Evolutionary conservation across 2,797 vertebrate species (phyloP).

Genomic region (Lagocephalus sceleratus): DNA sequence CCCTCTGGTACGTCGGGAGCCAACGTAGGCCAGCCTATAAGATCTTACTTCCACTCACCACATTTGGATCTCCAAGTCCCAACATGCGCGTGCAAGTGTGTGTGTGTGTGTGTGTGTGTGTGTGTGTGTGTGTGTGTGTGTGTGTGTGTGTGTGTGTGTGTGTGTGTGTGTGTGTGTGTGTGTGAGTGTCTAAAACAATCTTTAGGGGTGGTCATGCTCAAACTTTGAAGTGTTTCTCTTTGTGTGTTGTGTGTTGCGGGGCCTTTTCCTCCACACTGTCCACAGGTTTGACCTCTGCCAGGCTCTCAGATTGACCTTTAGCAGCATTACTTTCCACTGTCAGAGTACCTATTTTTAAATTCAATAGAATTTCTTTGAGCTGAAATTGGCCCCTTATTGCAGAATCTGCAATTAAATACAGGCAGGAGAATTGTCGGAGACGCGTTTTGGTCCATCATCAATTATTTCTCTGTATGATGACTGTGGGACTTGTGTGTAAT

Average conservation of each 20-base stretch:
- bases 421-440: too few relatives aligned
- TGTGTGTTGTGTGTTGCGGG: conserved; percentile 11
- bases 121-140: too few relatives aligned
- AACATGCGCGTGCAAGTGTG: too few relatives aligned
- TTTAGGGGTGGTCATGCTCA: too few relatives aligned
- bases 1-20: conserved; percentile 41
- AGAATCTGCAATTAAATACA: too few relatives aligned
- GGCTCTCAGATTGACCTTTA: conserved; percentile 1
- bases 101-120: too few relatives aligned
- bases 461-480: too few relatives aligned
- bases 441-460: too few relatives aligned
- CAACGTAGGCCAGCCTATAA: conserved; percentile 2
- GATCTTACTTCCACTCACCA: conserved; percentile 26
- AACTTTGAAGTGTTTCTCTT: conserved; percentile 1
- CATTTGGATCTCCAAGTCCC: conserved; percentile 16
- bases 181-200: not conserved
- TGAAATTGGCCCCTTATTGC: too few relatives aligned
- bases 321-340: not conserved
- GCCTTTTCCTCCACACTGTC: conserved; percentile 13
- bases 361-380: too few relatives aligned
- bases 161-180: not conserved
- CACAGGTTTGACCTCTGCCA: conserved; percentile 10
- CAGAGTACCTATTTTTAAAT: not conserved
- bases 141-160: not conserved
- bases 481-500: too few relatives aligned